These are phyloP conservation scores for Leptobrachium ailaonicum DNA, from an alignment of 2,113 vertebrate genomes.

Conservation along the genomic window DNA sequence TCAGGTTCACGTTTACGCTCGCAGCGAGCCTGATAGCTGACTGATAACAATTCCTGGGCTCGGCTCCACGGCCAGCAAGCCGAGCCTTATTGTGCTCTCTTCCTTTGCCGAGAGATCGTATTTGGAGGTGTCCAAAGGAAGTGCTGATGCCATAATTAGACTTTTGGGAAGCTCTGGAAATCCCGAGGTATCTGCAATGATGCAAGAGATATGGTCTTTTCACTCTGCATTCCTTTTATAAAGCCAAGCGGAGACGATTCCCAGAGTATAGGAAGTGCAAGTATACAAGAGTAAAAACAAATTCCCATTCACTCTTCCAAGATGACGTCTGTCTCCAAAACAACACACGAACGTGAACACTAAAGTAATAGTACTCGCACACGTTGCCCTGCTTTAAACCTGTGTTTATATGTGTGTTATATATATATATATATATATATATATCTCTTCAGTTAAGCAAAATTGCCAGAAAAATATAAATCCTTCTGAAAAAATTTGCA, in stretches of 20 bases:
- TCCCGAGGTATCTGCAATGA: constrained; percentile 39
- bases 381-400: no score
- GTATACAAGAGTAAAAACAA: no score
- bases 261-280: no score
- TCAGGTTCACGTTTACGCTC: constrained; percentile 40
- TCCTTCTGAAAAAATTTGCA: no score
- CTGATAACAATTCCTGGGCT: constrained; percentile 37
- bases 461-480: no score
- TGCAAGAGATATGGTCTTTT: constrained; percentile 35
- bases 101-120: constrained; percentile 12
- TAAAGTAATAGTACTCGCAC: no score
- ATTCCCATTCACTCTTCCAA: no score
- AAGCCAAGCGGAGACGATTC: background rate
- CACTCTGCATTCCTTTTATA: constrained; percentile 21
- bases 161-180: constrained; percentile 30
- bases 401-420: no score
- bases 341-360: no score
- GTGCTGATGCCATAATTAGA: constrained; percentile 40
- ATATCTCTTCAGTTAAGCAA: no score
- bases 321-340: no score
- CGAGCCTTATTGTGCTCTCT: constrained; percentile 15
- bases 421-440: no score
- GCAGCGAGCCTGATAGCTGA: constrained; percentile 11
- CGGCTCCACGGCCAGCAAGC: background rate
- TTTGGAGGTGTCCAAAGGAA: constrained; percentile 31